Conservation (phyloP, 2,888 invertebrate genomes). For the Tortricodes alternella region DNA sequence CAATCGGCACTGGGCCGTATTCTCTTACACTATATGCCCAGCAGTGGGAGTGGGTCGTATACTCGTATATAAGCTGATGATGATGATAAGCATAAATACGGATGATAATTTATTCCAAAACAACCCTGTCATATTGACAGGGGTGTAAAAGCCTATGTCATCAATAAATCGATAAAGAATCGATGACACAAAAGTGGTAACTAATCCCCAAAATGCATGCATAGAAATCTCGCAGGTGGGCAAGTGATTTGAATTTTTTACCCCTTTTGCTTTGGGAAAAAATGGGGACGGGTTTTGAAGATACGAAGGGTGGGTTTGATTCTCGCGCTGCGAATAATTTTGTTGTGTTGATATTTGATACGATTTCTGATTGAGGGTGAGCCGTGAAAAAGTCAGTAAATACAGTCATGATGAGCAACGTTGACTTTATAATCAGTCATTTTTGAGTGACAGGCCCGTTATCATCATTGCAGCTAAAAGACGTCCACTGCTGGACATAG, state of each 20-base stretch:
- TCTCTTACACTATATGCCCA: no score
- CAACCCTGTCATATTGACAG: background rate
- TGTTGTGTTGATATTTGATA: background rate
- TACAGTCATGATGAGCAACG: no score
- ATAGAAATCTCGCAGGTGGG: conserved; percentile 77
- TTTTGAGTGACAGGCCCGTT: no score
- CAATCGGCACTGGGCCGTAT: no score
- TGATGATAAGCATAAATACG: no score
- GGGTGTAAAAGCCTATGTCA: conserved; percentile 21
- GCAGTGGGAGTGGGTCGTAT: no score
- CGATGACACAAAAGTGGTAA: conserved; percentile 43
- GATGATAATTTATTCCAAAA: background rate
- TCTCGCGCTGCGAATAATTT: conserved; percentile 8
- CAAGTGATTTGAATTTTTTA: conserved; percentile 71
- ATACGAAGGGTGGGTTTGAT: conserved; percentile 7
- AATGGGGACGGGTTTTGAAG: conserved; percentile 1
- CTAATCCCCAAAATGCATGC: conserved; percentile 71
- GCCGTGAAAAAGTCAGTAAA: no score
- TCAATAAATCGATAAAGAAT: conserved; percentile 24
- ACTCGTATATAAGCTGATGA: no score
- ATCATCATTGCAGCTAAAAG: no score
- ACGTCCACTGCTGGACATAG: no score
- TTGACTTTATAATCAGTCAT: no score
- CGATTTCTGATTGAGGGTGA: background rate
- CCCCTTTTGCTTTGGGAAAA: conserved; percentile 27